Base-by-base conservation (phyloP, 1,140 invertebrate genomes). In the Lucilia sericata region DNA sequence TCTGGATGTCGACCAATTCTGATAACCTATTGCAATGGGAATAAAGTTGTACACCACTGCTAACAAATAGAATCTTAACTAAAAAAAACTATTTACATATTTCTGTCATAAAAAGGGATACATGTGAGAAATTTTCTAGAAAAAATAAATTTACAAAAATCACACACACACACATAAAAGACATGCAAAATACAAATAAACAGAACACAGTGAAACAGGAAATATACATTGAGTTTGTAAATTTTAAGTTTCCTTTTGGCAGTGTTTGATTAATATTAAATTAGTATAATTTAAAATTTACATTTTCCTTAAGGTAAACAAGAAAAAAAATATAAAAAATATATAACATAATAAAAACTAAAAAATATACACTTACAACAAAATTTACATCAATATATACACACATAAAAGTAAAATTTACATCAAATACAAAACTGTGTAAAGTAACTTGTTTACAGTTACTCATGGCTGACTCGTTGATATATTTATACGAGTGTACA, bases 101-200 rank as follows among this genome's bases (percentile, higher is more conserved):
- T 17, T 55, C 14, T 55, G 51, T 55, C 17, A 55, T 55, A 55
- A 55, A 55, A 55, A 55, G 51, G 13, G 51, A 17, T 55, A 17
- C 17, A 55, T 55, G 12, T 17, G 12, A 55, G 51, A 17, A 55
- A 55, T 17, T 55, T 12, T 2, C 49, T 55, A 14, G 51, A 60
- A 60, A 60, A 60, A 60, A 60, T 70, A 70, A 21, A 70, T 60
- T 60, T 60, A n/a, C 7, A 25, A 25, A 21, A 21, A 70, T 70
- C 19, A 55, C 65, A 70, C 65, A 55, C 65, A 70, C 65, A 65
- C 5, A 55, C 12, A 13, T n/a, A 70, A 70, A 70, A 70, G 65
- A 70, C 65, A 70, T 70, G 65, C 65, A 70, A 70, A 70, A 25
- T 70, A 70, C 17, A n/a, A 8, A n/a, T 65, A 65, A 10, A 70